Conservation (phyloP, 2,797 vertebrate genomes). For the Columba guinea region DNA sequence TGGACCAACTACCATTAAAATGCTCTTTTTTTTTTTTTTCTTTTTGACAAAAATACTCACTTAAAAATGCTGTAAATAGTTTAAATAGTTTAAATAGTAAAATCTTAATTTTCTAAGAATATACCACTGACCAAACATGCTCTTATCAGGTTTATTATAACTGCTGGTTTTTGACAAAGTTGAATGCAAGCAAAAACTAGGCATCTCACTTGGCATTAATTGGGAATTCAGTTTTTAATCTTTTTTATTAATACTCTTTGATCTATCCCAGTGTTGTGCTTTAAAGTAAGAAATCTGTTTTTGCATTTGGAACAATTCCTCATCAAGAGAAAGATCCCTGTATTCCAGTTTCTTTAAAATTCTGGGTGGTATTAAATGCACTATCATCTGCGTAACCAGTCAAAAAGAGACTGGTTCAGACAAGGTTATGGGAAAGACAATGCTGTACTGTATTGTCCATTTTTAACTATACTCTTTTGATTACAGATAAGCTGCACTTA, state of each 20-base stretch:
- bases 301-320: not conserved
- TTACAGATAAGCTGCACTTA: not conserved
- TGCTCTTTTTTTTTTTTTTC: not conserved
- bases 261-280: not conserved
- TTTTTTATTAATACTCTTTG: not conserved
- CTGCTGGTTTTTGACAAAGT: not conserved
- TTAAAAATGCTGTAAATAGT: not conserved
- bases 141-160: not conserved
- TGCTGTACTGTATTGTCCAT: not conserved
- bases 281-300: not conserved
- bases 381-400: not conserved
- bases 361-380: not conserved
- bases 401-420: not conserved
- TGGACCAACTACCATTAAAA: not conserved
- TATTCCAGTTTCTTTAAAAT: not conserved
- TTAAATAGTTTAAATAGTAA: too few relatives aligned
- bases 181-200: not conserved
- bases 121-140: not conserved
- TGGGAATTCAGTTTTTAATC: not conserved
- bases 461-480: not conserved
- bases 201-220: not conserved
- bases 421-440: not conserved
- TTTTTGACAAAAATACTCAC: not conserved
- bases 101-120: not conserved
- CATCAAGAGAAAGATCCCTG: not conserved